These are phyloP conservation scores for Heteromyza rotundicornis DNA, from an alignment of 2,888 invertebrate genomes.

Conservation along the genomic window DNA sequence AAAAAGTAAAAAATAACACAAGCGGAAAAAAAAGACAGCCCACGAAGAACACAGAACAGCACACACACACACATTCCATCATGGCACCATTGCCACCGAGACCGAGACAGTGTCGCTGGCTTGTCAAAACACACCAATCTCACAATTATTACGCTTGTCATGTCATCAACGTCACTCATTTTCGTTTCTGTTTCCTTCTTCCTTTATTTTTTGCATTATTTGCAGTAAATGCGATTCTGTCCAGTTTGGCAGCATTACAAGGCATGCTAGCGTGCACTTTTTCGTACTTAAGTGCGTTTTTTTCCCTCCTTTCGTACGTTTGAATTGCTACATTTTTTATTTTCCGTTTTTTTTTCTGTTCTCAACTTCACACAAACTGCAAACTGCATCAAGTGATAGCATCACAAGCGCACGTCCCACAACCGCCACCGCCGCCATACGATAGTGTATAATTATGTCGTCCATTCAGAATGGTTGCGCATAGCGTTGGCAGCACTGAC, in stretches of 20 bases:
- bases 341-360: not conserved
- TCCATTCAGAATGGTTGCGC: not conserved
- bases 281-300: no score
- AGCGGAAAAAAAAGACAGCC: no score
- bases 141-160: constrained; percentile 46
- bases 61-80: no score
- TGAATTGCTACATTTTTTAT: not conserved
- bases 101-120: constrained; percentile 40
- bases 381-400: not conserved
- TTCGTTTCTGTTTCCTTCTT: not conserved
- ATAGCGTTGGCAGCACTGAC: not conserved
- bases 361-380: no score
- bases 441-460: not conserved
- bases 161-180: not conserved
- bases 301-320: no score
- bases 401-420: not conserved
- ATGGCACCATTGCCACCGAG: no score
- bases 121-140: constrained; percentile 38
- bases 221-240: no score
- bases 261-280: not conserved
- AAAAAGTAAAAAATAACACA: no score
- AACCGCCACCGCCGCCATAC: not conserved
- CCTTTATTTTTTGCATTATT: not conserved
- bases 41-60: no score
- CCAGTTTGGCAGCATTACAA: not conserved